Conservation (phyloP, 2,113 vertebrate genomes). For the Dipodomys ordii region DNA sequence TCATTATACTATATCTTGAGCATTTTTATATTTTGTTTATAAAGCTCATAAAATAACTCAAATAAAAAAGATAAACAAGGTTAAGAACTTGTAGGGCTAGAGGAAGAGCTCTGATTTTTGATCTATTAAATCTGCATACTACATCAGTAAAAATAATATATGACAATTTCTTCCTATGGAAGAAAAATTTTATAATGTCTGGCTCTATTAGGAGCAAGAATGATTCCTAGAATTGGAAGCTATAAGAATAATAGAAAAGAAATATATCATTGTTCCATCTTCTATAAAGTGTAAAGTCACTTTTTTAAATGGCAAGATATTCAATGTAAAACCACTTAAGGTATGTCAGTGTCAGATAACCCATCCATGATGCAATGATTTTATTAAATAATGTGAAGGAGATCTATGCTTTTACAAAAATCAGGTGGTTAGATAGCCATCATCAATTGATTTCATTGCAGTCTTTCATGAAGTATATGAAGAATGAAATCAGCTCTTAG, state of each 20-base stretch:
- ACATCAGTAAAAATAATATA: slow-evolving; percentile 52
- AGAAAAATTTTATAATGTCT: slow-evolving; percentile 77
- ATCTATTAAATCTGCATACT: slow-evolving; percentile 52
- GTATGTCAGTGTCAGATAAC: slow-evolving; percentile 33
- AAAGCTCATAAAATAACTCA: slow-evolving; percentile 61
- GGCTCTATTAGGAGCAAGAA: slow-evolving; percentile 51
- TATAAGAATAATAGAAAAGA: slow-evolving; percentile 66
- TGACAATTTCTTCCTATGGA: slow-evolving; percentile 69
- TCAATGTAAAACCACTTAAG: slow-evolving; percentile 51
- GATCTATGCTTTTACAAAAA: background rate
- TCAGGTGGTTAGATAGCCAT: background rate
- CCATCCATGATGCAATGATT: background rate
- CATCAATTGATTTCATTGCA: slow-evolving; percentile 16
- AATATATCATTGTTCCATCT: slow-evolving; percentile 52
- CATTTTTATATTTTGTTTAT: slow-evolving; percentile 50
- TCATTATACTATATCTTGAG: background rate
- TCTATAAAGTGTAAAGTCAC: slow-evolving; percentile 56
- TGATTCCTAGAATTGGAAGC: slow-evolving; percentile 41
- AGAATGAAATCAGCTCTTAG: background rate
- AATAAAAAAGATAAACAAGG: slow-evolving; percentile 54
- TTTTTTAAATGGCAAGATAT: slow-evolving; percentile 52
- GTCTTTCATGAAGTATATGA: background rate
- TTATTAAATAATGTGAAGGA: background rate
- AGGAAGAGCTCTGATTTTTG: slow-evolving; percentile 12
- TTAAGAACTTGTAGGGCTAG: background rate